These are phyloP conservation scores for Serinus canaria DNA, from an alignment of 2,113 vertebrate genomes.

Conservation along the genomic window DNA sequence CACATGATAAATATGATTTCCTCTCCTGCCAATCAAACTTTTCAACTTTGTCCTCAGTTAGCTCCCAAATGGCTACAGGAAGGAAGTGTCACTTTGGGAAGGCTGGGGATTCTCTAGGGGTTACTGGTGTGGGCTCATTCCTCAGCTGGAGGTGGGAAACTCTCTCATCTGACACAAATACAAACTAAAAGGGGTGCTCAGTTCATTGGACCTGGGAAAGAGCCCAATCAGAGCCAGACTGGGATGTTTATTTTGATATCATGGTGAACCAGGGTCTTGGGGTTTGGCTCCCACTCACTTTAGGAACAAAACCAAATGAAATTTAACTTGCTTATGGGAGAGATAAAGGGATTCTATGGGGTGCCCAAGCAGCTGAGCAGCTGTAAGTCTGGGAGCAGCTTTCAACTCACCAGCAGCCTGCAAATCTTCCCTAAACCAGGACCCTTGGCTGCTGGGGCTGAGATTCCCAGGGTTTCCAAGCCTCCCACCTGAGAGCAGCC, in stretches of 20 bases:
- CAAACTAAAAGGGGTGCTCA: background rate
- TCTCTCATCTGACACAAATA: background rate
- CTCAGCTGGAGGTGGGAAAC: background rate
- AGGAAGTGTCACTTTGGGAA: background rate
- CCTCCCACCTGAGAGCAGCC: background rate
- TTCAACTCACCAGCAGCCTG: background rate
- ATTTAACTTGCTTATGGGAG: background rate
- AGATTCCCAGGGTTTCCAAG: background rate
- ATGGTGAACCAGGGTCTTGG: background rate
- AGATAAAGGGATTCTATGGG: background rate
- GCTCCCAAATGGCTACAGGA: background rate
- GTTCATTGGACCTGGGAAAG: background rate
- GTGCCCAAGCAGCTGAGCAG: background rate
- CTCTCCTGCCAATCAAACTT: conserved; percentile 6
- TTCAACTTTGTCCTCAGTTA: background rate
- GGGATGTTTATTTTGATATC: background rate
- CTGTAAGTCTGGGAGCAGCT: background rate
- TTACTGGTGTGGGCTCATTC: background rate
- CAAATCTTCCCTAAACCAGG: background rate
- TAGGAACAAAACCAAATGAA: background rate
- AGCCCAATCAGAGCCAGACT: background rate
- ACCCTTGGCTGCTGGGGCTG: background rate
- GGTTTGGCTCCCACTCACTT: background rate
- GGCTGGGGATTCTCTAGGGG: background rate
- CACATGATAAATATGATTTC: conserved; percentile 22